These are phyloP conservation scores for Scartelaos histophorus DNA, from an alignment of 2,113 vertebrate species.

Conservation along the genomic window DNA sequence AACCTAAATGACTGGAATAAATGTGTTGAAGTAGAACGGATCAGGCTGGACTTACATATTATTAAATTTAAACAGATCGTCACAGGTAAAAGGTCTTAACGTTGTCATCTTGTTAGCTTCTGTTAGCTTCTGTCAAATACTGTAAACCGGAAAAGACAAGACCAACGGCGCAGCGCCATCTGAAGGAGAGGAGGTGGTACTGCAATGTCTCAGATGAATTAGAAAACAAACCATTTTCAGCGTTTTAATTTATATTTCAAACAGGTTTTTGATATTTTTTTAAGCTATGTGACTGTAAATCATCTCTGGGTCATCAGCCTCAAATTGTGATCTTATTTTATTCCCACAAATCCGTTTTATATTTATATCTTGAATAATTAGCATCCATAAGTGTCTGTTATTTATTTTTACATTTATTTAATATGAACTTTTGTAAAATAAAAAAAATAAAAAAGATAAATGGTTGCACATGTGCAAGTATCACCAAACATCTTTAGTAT, in stretches of 20 bases:
- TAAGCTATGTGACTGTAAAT: not conserved
- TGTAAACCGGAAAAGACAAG: conserved; percentile 1
- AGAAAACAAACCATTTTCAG: not conserved
- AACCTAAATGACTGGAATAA: not conserved
- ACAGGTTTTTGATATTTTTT: not conserved
- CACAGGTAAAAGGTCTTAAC: conserved; percentile 89
- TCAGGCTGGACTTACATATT: conserved; percentile 84
- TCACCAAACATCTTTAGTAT: too few species aligned
- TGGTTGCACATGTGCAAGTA: too few species aligned
- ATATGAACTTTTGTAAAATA: too few species aligned
- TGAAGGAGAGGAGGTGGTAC: not conserved
- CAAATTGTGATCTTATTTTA: too few species aligned
- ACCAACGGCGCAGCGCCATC: not conserved
- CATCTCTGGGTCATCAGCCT: too few species aligned
- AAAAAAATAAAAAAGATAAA: too few species aligned
- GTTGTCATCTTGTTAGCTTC: conserved; percentile 81
- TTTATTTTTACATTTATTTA: too few species aligned
- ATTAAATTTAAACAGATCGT: conserved; percentile 95
- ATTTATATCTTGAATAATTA: too few species aligned
- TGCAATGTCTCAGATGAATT: not conserved
- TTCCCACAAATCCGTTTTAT: too few species aligned
- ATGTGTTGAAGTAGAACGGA: not conserved
- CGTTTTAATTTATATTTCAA: too few species aligned
- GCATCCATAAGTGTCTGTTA: too few species aligned
- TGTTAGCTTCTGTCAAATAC: conserved; percentile 3